Base-by-base conservation (phyloP, 1,140 invertebrate species). In the Coptotermes formosanus region DNA sequence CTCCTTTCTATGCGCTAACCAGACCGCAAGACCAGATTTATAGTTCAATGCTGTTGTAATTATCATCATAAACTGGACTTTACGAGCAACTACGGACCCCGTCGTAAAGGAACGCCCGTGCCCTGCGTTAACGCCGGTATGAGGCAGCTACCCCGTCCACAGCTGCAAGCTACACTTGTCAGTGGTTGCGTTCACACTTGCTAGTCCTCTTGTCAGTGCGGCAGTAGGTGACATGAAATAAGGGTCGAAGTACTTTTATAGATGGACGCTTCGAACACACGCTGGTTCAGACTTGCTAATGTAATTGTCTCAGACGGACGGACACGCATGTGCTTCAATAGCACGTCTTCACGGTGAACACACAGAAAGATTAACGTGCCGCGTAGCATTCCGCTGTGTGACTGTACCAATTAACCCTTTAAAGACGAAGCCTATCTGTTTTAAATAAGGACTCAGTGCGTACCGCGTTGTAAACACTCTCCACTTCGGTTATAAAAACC, bases 21-120 rank as follows among this genome's bases (percentile, higher is more conserved):
- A 30, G 64, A 55, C 3, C 7, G 64, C n/a, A 1, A 16, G 64
- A 75, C n/a, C 85, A 85, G 85, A 85, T 85, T 85, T 85, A 85
- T 64, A 64, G 85, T 16, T 25, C 85, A 85, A 85, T 82, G 85
- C 85, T 85, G 85, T 85, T 85, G 85, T 85, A 85, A 85, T 85
- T 85, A 85, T 85, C 85, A 85, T 85, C 85, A 81, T 85, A 85
- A 85, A 85, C 25, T 85, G 85, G 85, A 85, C 55, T 85, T 85
- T 85, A 85, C 85, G 85, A 85, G 85, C 85, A 52, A 85, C 85
- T 85, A 16, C 59, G 48, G 85, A 30, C 48, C 43, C 48, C 45
- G 85, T 85, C 85, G 85, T 85, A 85, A 85, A 85, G 85, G 32
- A 81, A 64, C 64, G 85, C 45, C n/a, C 64, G 64, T 69, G 64